These are phyloP conservation scores for Mustela erminea DNA, from an alignment of 2,797 vertebrate genomes.

Conservation along the genomic window DNA sequence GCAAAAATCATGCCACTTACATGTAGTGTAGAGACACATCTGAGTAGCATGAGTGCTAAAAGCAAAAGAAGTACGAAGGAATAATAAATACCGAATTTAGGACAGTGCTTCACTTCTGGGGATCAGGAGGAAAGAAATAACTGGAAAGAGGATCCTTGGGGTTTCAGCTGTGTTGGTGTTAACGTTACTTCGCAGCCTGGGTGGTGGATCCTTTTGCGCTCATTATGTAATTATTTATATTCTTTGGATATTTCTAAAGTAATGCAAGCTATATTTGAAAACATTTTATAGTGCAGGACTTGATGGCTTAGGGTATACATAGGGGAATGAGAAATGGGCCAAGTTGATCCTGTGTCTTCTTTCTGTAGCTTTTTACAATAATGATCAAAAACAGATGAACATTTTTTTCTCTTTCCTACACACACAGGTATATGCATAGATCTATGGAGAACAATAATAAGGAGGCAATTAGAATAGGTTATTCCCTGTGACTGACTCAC, in stretches of 20 bases:
- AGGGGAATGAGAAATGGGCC: neutral
- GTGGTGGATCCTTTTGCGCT: neutral
- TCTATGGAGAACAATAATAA: neutral
- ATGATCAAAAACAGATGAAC: neutral
- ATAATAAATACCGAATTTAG: neutral
- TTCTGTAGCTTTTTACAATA: neutral
- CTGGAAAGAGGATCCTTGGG: neutral
- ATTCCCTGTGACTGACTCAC: neutral
- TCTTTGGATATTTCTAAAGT: neutral
- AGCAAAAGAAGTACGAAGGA: neutral
- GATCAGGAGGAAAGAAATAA: neutral
- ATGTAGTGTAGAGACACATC: rapidly evolving
- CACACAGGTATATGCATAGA: too few relatives aligned
- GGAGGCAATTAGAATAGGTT: neutral
- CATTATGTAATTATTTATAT: neutral
- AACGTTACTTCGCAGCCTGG: neutral
- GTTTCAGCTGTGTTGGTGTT: rapidly evolving
- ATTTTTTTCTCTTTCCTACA: neutral
- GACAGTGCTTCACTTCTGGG: neutral
- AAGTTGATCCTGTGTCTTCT: neutral
- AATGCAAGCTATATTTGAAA: neutral
- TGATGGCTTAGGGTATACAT: neutral
- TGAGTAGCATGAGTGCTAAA: rapidly evolving
- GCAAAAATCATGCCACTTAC: neutral
- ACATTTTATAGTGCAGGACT: neutral